phyloP scores from a whole-genome alignment of 2,797 vertebrate species.

The Lates japonicus region DNA sequence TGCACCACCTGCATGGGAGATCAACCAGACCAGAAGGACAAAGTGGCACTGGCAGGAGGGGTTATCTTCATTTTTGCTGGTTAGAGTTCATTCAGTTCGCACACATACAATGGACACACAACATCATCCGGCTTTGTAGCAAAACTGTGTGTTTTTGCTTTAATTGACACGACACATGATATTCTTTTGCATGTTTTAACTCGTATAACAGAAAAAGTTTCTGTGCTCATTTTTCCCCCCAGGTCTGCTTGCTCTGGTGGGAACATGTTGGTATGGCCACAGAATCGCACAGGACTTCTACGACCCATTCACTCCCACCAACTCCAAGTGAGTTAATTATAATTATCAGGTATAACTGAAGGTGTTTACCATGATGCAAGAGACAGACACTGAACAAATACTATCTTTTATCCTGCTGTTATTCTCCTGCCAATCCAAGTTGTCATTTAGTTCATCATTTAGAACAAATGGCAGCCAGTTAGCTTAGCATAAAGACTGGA shows the following conservation, averaged over 20 bases:
- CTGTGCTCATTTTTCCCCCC: slow-evolving; percentile 18
- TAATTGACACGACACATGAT: not conserved
- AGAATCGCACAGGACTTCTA: slow-evolving; percentile 83
- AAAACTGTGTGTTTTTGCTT: not conserved
- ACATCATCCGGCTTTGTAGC: not conserved
- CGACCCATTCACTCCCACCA: slow-evolving; percentile 85
- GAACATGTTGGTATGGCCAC: slow-evolving; percentile 85
- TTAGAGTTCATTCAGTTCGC: slow-evolving; percentile 61
- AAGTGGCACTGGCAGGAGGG: slow-evolving; percentile 91
- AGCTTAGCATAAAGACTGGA: not conserved
- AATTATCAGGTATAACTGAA: not conserved
- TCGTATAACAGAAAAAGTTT: not conserved
- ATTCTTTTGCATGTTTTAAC: not conserved
- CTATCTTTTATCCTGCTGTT: not conserved
- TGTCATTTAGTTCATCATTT: not conserved
- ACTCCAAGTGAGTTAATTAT: slow-evolving; percentile 73
- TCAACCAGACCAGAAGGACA: slow-evolving; percentile 87
- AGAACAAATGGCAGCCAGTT: not conserved
- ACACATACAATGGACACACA: not conserved
- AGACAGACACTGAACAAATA: not conserved
- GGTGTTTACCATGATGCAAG: not conserved
- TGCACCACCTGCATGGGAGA: slow-evolving; percentile 94
- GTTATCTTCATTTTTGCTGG: slow-evolving; percentile 90
- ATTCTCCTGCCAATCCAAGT: not conserved
- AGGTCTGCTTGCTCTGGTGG: slow-evolving; percentile 82